Conservation (phyloP, 2,888 invertebrate species). For the Drosophila austrosaltans region DNA sequence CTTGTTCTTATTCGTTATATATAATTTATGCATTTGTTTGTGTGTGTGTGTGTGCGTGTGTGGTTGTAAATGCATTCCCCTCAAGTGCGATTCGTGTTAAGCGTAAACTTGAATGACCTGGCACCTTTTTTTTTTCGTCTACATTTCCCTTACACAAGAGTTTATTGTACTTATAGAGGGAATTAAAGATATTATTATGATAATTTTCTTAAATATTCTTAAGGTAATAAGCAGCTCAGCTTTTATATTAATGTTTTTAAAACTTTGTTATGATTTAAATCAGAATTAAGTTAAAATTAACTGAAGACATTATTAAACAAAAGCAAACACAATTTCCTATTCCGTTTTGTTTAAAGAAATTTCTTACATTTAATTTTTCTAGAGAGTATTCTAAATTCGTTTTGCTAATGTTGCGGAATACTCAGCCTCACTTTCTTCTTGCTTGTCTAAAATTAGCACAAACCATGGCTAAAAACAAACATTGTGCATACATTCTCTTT, state of each 20-base stretch:
- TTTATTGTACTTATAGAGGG: not conserved
- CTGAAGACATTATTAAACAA: too few species aligned
- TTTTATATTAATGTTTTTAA: not conserved
- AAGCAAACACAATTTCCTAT: too few species aligned
- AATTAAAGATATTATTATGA: not conserved
- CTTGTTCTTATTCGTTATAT: slow-evolving; percentile 6
- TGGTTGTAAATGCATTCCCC: slow-evolving; percentile 13
- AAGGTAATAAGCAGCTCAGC: not conserved
- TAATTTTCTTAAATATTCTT: not conserved
- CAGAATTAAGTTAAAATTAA: too few species aligned
- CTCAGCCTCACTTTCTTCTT: slow-evolving; percentile 16
- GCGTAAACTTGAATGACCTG: slow-evolving; percentile 23
- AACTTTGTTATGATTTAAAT: too few species aligned
- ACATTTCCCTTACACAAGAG: not conserved
- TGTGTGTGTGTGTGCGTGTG: slow-evolving; percentile 15
- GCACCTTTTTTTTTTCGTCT: not conserved
- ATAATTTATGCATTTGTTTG: slow-evolving; percentile 14
- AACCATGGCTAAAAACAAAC: slow-evolving; percentile 53
- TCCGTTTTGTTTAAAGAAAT: too few species aligned
- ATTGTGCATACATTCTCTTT: slow-evolving; percentile 10
- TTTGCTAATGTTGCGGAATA: not conserved
- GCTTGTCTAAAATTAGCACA: slow-evolving; percentile 45
- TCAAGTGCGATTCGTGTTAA: slow-evolving; percentile 34
- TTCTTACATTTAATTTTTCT: not conserved
- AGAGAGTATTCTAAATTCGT: slow-evolving; percentile 14